Conservation (phyloP, 2,113 vertebrate species). For the Burhinus oedicnemus region DNA sequence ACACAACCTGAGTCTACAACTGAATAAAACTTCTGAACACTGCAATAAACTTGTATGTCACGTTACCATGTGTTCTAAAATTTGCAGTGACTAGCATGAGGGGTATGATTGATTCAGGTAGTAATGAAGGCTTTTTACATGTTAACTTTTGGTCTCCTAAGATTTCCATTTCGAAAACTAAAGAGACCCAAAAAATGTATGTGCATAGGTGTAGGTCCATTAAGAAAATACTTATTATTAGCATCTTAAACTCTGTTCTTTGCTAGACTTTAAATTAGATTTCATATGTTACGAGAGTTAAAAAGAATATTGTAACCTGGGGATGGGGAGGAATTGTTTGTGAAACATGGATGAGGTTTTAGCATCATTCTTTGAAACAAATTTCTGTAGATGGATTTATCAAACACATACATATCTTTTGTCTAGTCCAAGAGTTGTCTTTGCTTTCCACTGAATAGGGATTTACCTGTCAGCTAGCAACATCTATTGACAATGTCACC, state of each 20-base stretch:
- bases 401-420: neutral
- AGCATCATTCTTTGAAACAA: neutral
- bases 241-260: neutral
- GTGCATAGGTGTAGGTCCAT: neutral
- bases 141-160: neutral
- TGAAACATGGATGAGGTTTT: neutral
- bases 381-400: neutral
- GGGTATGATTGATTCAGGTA: neutral
- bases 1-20: neutral
- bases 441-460: neutral
- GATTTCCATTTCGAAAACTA: neutral
- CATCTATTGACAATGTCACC: neutral
- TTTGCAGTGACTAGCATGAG: neutral
- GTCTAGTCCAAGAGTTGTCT: neutral
- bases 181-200: neutral
- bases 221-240: neutral
- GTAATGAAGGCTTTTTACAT: neutral
- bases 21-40: neutral
- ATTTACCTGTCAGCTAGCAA: neutral
- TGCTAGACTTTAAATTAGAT: neutral
- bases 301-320: neutral
- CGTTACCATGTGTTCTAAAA: neutral
- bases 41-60: neutral
- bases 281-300: neutral
- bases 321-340: neutral